Conservation (phyloP, 2,888 invertebrate species). For the Caenorhabditis panamensis region DNA sequence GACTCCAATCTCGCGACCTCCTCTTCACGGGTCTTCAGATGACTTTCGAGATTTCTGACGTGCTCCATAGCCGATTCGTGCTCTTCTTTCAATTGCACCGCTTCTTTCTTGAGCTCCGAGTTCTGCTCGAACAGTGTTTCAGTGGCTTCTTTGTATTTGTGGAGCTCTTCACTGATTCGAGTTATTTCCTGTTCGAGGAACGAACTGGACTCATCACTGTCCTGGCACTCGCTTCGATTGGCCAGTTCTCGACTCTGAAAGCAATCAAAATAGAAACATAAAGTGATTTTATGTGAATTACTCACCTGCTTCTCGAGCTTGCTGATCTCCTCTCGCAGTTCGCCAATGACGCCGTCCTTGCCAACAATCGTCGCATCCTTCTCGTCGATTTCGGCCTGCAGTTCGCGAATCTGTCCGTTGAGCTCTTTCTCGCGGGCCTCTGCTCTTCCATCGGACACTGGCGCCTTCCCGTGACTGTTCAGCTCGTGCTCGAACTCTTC, state of each 20-base stretch:
- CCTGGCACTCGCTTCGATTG: conserved; percentile 17
- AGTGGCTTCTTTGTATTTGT: conserved; percentile 25
- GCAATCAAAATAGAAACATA: no score
- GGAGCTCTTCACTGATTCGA: conserved; percentile 39
- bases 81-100: conserved; percentile 27
- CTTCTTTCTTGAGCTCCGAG: conserved; percentile 27
- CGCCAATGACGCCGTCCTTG: conserved; percentile 14
- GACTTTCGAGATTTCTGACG: conserved; percentile 34
- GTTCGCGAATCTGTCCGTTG: conserved; percentile 16
- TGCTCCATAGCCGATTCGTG: conserved; percentile 34
- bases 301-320: conserved; percentile 38
- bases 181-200: conserved; percentile 34
- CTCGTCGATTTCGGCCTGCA: conserved; percentile 46
- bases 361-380: conserved; percentile 23
- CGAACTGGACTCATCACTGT: conserved; percentile 33
- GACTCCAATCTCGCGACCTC: conserved; percentile 43
- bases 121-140: conserved; percentile 23
- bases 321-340: conserved; percentile 25
- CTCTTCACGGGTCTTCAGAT: conserved; percentile 38
- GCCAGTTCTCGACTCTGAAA: conserved; percentile 44
- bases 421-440: conserved; percentile 36
- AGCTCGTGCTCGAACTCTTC: conserved; percentile 57
- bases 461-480: neutral
- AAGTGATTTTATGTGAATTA: neutral
- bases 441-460: neutral